Evolutionary conservation across 2,797 vertebrate genomes (phyloP).

Genomic region (Onychomys arenicola): DNA sequence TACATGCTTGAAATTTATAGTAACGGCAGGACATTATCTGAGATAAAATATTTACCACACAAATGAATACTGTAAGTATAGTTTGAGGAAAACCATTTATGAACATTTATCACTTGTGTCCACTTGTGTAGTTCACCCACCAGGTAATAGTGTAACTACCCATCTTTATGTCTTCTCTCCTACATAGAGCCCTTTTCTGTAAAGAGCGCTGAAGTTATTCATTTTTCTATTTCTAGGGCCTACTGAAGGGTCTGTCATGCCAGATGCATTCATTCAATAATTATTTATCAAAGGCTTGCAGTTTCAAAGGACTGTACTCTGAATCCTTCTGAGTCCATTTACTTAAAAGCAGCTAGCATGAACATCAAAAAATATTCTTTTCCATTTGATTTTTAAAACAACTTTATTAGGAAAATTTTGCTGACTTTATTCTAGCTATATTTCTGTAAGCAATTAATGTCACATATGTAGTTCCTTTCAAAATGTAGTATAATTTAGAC

Average conservation of each 20-base stretch:
- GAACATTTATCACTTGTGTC: not conserved
- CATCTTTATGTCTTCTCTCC: not conserved
- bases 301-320: slow-evolving; percentile 32
- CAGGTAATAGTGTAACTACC: not conserved
- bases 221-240: not conserved
- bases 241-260: not conserved
- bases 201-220: slow-evolving; percentile 19
- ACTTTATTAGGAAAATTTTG: slow-evolving; percentile 51
- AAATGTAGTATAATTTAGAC: slow-evolving; percentile 24
- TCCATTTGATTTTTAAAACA: slow-evolving; percentile 54
- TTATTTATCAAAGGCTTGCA: slow-evolving; percentile 43
- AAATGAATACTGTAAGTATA: slow-evolving; percentile 35
- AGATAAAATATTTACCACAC: slow-evolving; percentile 34
- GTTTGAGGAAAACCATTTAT: slow-evolving; percentile 46
- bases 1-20: slow-evolving; percentile 38
- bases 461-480: slow-evolving; percentile 38
- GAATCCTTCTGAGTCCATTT: slow-evolving; percentile 48
- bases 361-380: slow-evolving; percentile 51
- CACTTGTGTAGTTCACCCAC: not conserved
- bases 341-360: slow-evolving; percentile 36
- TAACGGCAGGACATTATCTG: not conserved
- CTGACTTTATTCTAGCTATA: slow-evolving; percentile 39
- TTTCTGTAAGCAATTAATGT: slow-evolving; percentile 51
- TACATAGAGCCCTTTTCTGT: not conserved
- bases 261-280: slow-evolving; percentile 40